Conservation (phyloP, 2,888 invertebrate species). For the Phytoseiulus persimilis region DNA sequence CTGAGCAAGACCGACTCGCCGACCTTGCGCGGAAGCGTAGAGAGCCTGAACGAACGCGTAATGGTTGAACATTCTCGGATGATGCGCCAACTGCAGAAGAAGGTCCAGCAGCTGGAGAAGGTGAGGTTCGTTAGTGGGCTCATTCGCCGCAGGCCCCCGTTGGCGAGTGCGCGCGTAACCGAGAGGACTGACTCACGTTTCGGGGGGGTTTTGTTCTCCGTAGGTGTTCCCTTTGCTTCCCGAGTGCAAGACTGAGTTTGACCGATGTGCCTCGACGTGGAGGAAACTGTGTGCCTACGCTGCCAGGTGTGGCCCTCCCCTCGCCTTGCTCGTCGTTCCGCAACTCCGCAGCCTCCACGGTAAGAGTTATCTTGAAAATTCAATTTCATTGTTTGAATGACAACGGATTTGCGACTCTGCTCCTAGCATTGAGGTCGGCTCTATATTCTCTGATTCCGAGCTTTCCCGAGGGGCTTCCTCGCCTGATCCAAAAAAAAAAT, state of each 20-base stretch:
- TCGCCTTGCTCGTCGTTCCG: slow-evolving; percentile 35
- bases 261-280: slow-evolving; percentile 32
- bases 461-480: too few species aligned
- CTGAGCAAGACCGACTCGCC: slow-evolving; percentile 25
- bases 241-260: slow-evolving; percentile 34
- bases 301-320: slow-evolving; percentile 39
- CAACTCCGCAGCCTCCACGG: slow-evolving; percentile 26
- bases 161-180: not conserved
- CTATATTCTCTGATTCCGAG: too few species aligned
- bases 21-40: slow-evolving; percentile 22
- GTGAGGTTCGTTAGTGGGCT: not conserved
- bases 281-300: slow-evolving; percentile 35
- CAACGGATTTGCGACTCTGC: too few species aligned
- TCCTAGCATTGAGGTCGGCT: too few species aligned
- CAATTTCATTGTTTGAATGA: too few species aligned
- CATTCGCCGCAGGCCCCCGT: not conserved
- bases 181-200: not conserved
- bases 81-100: slow-evolving; percentile 33
- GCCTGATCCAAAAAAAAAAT: too few species aligned
- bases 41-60: slow-evolving; percentile 35
- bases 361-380: slow-evolving; percentile 21
- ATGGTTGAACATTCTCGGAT: slow-evolving; percentile 36
- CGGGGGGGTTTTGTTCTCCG: slow-evolving; percentile 5
- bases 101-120: slow-evolving; percentile 38
- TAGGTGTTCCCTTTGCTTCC: slow-evolving; percentile 36